These are phyloP conservation scores for Chromoteleia sp. DNA, from an alignment of 2,888 invertebrate genomes.

Conservation along the genomic window DNA sequence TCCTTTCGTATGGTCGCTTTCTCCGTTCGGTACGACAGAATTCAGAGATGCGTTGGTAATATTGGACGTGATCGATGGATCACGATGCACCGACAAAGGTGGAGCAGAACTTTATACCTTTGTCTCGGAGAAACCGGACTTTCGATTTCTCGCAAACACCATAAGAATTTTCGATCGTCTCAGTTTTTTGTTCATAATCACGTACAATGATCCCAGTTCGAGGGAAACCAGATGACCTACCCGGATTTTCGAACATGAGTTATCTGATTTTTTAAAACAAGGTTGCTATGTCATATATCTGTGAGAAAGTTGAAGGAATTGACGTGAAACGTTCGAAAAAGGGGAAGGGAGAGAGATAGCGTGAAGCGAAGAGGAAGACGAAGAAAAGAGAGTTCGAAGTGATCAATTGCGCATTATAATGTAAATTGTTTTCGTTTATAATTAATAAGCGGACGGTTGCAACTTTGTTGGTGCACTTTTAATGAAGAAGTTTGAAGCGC, in stretches of 20 bases:
- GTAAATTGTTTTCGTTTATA: constrained; percentile 49
- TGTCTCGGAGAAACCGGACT: constrained; percentile 70
- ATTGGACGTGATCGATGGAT: constrained; percentile 69
- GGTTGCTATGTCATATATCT: constrained; percentile 59
- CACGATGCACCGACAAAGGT: constrained; percentile 64
- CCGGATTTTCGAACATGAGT: constrained; percentile 64
- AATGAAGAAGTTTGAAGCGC: constrained; percentile 31
- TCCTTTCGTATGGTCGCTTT: constrained; percentile 78
- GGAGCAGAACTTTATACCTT: constrained; percentile 64
- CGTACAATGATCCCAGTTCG: constrained; percentile 49
- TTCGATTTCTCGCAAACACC: constrained; percentile 70
- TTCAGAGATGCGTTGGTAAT: constrained; percentile 66
- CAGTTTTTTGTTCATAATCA: constrained; percentile 49
- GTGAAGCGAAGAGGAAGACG: not conserved
- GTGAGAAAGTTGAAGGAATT: constrained; percentile 60
- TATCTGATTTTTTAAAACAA: constrained; percentile 63
- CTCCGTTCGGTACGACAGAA: constrained; percentile 75
- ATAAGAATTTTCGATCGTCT: constrained; percentile 51
- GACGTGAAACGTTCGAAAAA: constrained; percentile 48
- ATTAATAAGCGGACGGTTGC: constrained; percentile 13
- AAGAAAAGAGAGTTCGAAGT: constrained; percentile 13
- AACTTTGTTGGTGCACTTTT: constrained; percentile 23
- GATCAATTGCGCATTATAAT: constrained; percentile 21
- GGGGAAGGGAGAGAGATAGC: not conserved
- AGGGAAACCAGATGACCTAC: constrained; percentile 56